phyloP scores from a whole-genome alignment of 2,113 vertebrate genomes.

The Dendrocopos noguchii region DNA sequence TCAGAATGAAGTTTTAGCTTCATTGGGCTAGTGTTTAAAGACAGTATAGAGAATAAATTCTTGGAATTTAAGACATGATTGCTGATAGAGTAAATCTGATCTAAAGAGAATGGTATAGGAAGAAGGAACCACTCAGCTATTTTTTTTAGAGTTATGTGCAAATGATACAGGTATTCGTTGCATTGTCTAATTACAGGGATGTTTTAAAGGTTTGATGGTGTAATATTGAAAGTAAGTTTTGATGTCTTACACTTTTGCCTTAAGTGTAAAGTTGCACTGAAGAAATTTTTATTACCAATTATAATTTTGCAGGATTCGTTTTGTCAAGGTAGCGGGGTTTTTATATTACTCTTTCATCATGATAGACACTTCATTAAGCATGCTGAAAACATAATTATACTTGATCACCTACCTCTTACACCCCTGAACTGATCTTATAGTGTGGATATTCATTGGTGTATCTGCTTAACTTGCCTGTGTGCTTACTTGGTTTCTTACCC shows the following conservation, averaged over 20 bases:
- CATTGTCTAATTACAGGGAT: accelerated
- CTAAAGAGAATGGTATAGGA: not conserved
- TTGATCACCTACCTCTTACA: not conserved
- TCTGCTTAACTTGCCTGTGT: not conserved
- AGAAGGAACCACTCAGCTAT: not conserved
- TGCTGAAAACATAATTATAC: not conserved
- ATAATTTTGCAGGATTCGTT: not conserved
- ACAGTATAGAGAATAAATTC: not conserved
- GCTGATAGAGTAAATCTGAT: not conserved
- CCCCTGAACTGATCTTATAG: not conserved
- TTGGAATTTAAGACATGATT: not conserved
- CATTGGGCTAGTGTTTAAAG: not conserved
- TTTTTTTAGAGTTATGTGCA: not conserved
- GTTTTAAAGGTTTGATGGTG: not conserved
- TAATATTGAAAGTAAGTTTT: not conserved
- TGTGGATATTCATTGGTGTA: not conserved
- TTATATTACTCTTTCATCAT: not conserved
- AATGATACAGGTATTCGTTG: not conserved
- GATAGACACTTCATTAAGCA: not conserved
- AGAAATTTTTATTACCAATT: not conserved
- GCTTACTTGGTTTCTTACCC: not conserved
- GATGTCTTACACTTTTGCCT: not conserved
- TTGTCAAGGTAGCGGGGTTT: not conserved
- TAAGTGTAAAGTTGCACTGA: not conserved
- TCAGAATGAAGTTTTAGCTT: not conserved